Evolutionary conservation across 2,797 vertebrate species (phyloP).

Genomic region (Xerus rutilus): DNA sequence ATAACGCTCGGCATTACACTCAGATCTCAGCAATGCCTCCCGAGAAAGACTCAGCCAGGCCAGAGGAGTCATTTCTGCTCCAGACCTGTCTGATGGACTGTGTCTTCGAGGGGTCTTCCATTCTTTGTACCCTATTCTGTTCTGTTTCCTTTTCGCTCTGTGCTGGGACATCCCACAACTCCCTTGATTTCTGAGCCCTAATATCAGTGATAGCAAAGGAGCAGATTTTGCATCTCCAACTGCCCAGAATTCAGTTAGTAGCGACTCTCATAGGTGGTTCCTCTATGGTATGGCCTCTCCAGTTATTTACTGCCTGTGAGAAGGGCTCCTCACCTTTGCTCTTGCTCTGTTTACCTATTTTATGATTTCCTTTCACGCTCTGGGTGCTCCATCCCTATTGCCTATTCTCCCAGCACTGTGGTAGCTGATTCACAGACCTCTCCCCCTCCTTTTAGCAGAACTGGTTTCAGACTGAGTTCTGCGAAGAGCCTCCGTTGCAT

Average conservation of each 20-base stretch:
- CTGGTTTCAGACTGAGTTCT: background rate
- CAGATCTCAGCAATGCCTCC: background rate
- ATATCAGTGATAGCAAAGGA: background rate
- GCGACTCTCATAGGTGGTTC: background rate
- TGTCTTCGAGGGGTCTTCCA: background rate
- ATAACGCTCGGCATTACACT: fast-evolving
- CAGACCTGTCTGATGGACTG: background rate
- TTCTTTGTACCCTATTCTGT: background rate
- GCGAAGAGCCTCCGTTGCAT: background rate
- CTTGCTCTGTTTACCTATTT: background rate
- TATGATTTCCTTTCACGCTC: slow-evolving; percentile 42
- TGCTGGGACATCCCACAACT: background rate
- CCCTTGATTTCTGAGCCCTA: background rate
- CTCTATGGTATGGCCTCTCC: background rate
- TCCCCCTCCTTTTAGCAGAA: background rate
- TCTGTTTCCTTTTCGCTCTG: background rate
- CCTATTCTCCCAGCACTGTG: background rate
- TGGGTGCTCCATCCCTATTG: background rate
- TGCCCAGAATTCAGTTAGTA: background rate
- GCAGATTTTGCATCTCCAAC: background rate
- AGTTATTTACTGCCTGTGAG: background rate
- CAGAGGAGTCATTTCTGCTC: background rate
- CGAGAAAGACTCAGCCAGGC: background rate
- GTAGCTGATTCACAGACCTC: background rate
- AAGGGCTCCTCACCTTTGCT: background rate